These are phyloP conservation scores for Eurystomus gularis DNA, from an alignment of 2,113 vertebrate species.

Conservation along the genomic window DNA sequence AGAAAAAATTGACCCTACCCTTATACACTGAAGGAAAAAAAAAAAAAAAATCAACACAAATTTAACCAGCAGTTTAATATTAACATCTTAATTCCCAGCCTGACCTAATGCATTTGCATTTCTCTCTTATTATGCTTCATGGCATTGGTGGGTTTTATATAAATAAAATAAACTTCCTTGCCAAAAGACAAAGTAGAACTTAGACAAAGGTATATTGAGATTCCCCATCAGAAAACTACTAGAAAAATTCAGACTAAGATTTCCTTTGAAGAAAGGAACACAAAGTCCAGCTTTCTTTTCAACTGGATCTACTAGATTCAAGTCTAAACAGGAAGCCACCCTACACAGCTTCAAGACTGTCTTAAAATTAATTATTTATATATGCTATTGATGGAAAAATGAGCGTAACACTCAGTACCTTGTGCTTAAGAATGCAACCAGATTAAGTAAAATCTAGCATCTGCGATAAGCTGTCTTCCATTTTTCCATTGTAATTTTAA, in stretches of 20 bases:
- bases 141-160: background rate
- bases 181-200: background rate
- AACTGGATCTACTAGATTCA: background rate
- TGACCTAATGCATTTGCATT: background rate
- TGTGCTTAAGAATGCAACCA: background rate
- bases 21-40: background rate
- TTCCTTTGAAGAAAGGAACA: background rate
- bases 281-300: background rate
- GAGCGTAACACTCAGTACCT: background rate
- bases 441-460: background rate
- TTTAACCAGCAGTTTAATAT: background rate
- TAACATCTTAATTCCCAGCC: background rate
- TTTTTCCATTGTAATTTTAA: background rate
- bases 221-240: background rate
- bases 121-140: background rate
- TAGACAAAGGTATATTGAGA: background rate
- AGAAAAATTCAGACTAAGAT: background rate
- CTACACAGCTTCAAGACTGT: background rate
- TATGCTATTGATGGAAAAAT: background rate
- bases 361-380: background rate
- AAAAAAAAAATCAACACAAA: background rate
- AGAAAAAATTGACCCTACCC: background rate
- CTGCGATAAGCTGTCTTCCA: background rate
- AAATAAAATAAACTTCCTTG: background rate
- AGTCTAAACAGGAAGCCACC: background rate